phyloP scores from a whole-genome alignment of 2,113 vertebrate genomes.

The Chlamydotis undulata region DNA sequence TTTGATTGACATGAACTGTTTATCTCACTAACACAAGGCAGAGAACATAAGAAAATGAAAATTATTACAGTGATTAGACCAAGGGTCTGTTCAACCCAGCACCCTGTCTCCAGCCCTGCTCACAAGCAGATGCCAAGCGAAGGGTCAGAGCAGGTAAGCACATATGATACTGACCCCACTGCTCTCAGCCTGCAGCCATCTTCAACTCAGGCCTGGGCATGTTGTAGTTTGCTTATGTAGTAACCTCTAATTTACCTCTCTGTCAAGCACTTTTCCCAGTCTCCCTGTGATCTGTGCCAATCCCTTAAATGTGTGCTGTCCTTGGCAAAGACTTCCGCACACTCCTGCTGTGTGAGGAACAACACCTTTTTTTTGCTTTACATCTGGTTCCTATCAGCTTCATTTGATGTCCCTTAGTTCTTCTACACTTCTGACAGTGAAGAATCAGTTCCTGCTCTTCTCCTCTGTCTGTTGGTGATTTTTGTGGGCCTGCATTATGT shows the following conservation, averaged over 20 bases:
- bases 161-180: too few species aligned
- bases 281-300: not conserved
- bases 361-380: not conserved
- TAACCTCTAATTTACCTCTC: not conserved
- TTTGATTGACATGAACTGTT: not conserved
- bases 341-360: not conserved
- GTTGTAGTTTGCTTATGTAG: not conserved
- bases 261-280: not conserved
- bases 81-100: not conserved
- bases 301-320: not conserved
- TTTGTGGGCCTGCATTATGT: rapidly evolving
- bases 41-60: not conserved
- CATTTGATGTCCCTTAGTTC: not conserved
- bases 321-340: not conserved
- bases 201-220: not conserved
- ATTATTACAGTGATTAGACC: not conserved
- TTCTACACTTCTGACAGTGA: not conserved
- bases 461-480: not conserved
- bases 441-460: not conserved
- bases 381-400: not conserved
- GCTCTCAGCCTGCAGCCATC: not conserved
- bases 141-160: too few species aligned
- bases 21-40: not conserved
- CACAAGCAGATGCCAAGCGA: not conserved
- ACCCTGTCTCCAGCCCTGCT: not conserved